phyloP scores from a whole-genome alignment of 2,113 vertebrate genomes.

The Phainopepla nitens region DNA sequence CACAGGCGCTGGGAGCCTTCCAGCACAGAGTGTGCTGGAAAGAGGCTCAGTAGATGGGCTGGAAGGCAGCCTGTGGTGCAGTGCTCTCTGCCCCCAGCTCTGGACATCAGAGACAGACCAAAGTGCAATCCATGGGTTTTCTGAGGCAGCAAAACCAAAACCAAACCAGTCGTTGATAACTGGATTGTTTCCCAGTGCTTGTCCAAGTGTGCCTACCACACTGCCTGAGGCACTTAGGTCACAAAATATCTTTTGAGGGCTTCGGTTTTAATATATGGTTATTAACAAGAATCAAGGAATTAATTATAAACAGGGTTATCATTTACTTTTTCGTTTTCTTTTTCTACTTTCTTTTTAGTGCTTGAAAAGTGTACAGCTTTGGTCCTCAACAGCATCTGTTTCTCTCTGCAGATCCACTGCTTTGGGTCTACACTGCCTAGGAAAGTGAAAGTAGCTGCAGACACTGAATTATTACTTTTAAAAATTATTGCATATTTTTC shows the following conservation, averaged over 20 bases:
- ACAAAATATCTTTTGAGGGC: not conserved
- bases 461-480: not conserved
- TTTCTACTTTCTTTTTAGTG: not conserved
- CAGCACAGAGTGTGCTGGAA: not conserved
- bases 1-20: not conserved
- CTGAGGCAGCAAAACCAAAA: not conserved
- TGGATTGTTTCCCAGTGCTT: not conserved
- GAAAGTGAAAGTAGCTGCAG: not conserved
- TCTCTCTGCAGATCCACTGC: not conserved
- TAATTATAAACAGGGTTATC: accelerated
- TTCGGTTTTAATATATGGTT: not conserved
- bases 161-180: not conserved
- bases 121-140: not conserved
- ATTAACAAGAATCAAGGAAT: not conserved
- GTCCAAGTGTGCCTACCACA: not conserved
- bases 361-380: not conserved
- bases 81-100: not conserved
- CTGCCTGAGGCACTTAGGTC: not conserved
- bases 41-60: not conserved
- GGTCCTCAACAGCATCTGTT: not conserved
- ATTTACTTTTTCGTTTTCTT: not conserved
- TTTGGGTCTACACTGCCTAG: not conserved
- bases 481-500: not conserved
- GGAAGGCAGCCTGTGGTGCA: not conserved
- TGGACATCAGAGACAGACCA: not conserved